A percentile compares a stretch with the other conserved stretches of the same genome.
phyloP scores from a whole-genome alignment of 2,797 vertebrate genomes.

The Corythornis leucogaster region DNA sequence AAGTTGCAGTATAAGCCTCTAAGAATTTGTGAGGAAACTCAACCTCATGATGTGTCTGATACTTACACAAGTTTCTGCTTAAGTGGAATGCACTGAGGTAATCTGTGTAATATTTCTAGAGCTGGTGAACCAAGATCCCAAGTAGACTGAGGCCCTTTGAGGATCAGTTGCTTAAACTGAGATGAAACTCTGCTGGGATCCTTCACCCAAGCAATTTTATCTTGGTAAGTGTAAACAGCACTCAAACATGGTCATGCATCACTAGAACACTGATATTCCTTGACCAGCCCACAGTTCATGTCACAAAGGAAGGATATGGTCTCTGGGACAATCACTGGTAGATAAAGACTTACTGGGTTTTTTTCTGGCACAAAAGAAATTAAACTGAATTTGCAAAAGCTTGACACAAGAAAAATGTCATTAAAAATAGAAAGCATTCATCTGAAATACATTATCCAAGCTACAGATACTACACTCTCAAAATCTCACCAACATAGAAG shows the following conservation, averaged over 20 bases:
- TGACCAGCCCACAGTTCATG: neutral
- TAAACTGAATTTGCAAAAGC: neutral
- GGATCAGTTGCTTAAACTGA: neutral
- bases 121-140: conserved; percentile 54
- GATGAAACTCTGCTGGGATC: neutral
- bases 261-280: neutral
- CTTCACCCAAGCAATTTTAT: neutral
- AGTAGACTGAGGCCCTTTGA: neutral
- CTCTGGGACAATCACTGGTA: neutral
- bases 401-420: neutral
- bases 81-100: conserved; percentile 16
- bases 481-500: neutral
- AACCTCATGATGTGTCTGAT: conserved; percentile 60
- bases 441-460: neutral
- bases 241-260: neutral
- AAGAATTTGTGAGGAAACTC: conserved; percentile 57
- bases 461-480: neutral
- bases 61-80: conserved; percentile 1
- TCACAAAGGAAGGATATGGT: neutral
- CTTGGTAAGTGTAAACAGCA: neutral
- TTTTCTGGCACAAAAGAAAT: neutral
- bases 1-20: conserved; percentile 65
- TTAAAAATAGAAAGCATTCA: neutral
- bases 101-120: conserved; percentile 65
- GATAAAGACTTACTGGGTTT: neutral